Base-by-base conservation (phyloP, 2,797 vertebrate genomes). In the Garrulus glandarius region DNA sequence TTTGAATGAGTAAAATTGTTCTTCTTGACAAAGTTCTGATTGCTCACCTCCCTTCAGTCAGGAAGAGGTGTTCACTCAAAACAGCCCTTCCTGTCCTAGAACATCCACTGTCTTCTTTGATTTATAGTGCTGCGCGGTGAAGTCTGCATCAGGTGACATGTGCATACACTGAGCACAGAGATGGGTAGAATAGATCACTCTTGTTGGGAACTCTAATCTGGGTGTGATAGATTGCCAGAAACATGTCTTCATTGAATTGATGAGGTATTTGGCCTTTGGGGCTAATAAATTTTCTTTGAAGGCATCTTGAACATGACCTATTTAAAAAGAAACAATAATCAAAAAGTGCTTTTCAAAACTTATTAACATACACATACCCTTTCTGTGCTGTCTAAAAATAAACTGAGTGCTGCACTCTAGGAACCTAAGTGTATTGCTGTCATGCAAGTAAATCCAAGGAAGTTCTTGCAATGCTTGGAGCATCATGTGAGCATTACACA, bases 81-180 rank as follows among this genome's bases (percentile, higher is more conserved):
- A 67, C 20, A 63, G 1, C 22, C 29, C 52, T 65, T 90, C 27
- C 50, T 87, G 36, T 55, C 56, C 32, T 72, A 55, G 68, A 85
- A 70, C 29, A 12, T 11, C 26, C 23, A 34, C 39, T 79, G 6
- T 91, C 70, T 87, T 89, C 21, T 44, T 61, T 69, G 24, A 79
- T 79, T 60, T 70, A 39, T 3, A 0, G 18, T 41, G 71, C 41
- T 41, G 16, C 0, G 0, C 15, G 15, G 13, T 55, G 43, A 61
- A 82, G 6, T 36, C 59, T 87, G 30, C 23, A 18, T 23, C 19
- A n/a, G 29, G 36, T 53, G 18, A 8, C 9, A 4, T 10, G 13
- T 32, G 10, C 37, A 21, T 32, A 15, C 27, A 18, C 20, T 36
- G 11, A 53, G 20, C 13, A 39, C 27, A 23, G 4, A 43, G 15